These are phyloP conservation scores for Myotis findleyi DNA, from an alignment of 2,797 vertebrate genomes.

Conservation along the genomic window DNA sequence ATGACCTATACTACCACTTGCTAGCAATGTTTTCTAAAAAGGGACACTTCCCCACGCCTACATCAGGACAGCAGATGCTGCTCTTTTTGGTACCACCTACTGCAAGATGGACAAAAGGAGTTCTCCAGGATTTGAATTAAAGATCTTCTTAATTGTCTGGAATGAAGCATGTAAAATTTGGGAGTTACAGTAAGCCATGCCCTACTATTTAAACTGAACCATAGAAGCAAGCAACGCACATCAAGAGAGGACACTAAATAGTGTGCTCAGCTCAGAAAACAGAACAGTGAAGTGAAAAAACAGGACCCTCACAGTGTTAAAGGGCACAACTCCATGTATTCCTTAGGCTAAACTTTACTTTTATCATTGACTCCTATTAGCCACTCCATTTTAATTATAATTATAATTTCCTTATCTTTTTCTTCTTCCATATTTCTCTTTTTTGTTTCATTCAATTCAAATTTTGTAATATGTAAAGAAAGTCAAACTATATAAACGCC, in stretches of 20 bases:
- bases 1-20: not conserved
- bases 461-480: not conserved
- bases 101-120: not conserved
- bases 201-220: not conserved
- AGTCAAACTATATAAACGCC: not conserved
- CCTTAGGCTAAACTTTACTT: not conserved
- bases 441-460: not conserved
- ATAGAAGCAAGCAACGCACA: not conserved
- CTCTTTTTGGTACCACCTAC: not conserved
- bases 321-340: not conserved
- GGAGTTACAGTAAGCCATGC: not conserved
- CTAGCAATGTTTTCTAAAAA: not conserved
- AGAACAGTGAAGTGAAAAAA: not conserved
- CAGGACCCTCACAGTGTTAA: not conserved
- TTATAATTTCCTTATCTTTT: not conserved
- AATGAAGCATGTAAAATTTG: not conserved
- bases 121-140: not conserved
- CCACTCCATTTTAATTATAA: not conserved
- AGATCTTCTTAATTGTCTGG: not conserved
- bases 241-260: not conserved
- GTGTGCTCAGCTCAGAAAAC: not conserved
- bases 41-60: rapidly evolving
- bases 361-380: not conserved
- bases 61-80: not conserved
- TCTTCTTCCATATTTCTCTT: not conserved